Base-by-base conservation (phyloP, 2,113 vertebrate species). In the Coryphaenoides rupestris region DNA sequence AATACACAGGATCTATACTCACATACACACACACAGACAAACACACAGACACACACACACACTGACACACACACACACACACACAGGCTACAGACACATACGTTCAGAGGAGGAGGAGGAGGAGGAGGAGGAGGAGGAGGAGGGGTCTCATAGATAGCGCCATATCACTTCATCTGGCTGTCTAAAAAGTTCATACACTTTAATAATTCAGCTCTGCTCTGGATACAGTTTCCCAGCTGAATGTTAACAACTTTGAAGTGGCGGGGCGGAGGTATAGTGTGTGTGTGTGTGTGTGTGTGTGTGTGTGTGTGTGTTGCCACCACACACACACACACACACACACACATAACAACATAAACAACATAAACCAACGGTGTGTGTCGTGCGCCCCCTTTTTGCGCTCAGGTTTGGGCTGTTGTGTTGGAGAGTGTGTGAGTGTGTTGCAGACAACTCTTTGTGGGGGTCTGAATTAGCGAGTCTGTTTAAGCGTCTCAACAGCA, bases 201-300 rank as follows among this genome's bases (percentile, higher is more conserved):
- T 96, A 99, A 98, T 99, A 96, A 99, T 98, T 98, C 96, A 99
- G 94, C 92, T 95, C 94, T 92, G 93, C 92, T 96, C 94, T 95
- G 95, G 95, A 97, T 98, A 94, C 93, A 93, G 95, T 99, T 98
- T 96, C 95, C 92, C 93, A 92, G 92, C 89, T 95, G 95, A 98
- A 98, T 99, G 98, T 98, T 96, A 98, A 97, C 93, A 95, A 95
- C 95, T 98, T 95, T 96, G 93, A 93, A 92, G 92, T 93, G 82
- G 87, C 93, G 93, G 94, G 92, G 91, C 92, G 80, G 50, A 24
- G 61, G 50, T 24, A 28, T 16, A 52, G 47, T 52, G 61, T 63
- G 47, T 46, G 60, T 62, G 60, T 62, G 60, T 62, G 60, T 62
- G 16, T 78, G 64, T 65, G 72, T 74, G 74, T 72, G 73, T 67